Conservation (phyloP, 2,797 vertebrate species). For the Macropodus opercularis region DNA sequence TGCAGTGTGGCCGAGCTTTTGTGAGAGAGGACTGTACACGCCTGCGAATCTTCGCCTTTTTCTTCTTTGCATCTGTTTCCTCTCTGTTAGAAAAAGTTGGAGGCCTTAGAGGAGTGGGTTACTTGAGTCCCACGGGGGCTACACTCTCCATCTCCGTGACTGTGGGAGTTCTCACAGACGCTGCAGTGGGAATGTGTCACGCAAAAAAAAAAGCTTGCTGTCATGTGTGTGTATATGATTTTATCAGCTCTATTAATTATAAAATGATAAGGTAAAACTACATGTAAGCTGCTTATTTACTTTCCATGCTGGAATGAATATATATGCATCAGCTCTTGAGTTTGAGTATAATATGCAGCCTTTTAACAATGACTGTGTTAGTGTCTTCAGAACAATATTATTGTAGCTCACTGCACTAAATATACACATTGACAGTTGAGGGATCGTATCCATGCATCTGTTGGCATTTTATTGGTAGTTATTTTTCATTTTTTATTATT, state of each 20-base stretch:
- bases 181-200: constrained; percentile 72
- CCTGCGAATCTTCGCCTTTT: constrained; percentile 71
- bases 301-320: constrained; percentile 60
- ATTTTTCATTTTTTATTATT: constrained; percentile 32
- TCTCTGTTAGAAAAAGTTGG: constrained; percentile 76
- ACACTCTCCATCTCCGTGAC: constrained; percentile 58
- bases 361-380: constrained; percentile 46
- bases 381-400: constrained; percentile 4
- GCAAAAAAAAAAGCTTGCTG: constrained; percentile 43
- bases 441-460: constrained; percentile 29
- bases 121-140: constrained; percentile 69
- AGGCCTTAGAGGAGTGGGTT: constrained; percentile 71
- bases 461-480: no score
- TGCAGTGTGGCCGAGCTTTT: constrained; percentile 58
- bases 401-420: neutral
- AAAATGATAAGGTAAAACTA: constrained; percentile 69
- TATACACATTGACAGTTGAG: neutral
- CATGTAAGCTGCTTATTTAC: constrained; percentile 60
- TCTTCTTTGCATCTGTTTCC: constrained; percentile 75
- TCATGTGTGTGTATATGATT: constrained; percentile 57
- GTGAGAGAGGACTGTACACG: constrained; percentile 46
- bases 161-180: constrained; percentile 80
- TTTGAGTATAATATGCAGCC: constrained; percentile 59
- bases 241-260: constrained; percentile 79
- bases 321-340: constrained; percentile 61